A percentile compares a stretch with the other conserved stretches of the same genome.
Conservation (phyloP, 2,113 vertebrate genomes). For the Caranx melampygus region DNA sequence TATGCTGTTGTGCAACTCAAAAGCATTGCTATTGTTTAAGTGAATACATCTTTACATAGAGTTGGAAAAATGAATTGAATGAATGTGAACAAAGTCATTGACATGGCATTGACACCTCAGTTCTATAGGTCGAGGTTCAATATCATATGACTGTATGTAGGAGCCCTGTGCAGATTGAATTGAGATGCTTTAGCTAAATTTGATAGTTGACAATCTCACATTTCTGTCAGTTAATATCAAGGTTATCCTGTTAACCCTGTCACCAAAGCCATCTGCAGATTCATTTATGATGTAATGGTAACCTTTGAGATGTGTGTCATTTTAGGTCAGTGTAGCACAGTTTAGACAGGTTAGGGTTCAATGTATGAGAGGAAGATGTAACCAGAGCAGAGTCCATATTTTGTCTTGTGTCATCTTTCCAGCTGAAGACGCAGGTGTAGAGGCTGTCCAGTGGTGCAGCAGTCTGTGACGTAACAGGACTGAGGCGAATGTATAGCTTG, state of each 20-base stretch:
- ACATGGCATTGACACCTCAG: not conserved
- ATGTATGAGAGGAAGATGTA: not conserved
- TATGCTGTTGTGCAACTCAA: not conserved
- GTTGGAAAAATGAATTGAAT: constrained; percentile 3
- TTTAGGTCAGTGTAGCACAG: not conserved
- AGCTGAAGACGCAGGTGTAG: constrained; percentile 40
- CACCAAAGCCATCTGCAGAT: not conserved
- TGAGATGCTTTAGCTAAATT: constrained; percentile 36
- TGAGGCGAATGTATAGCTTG: constrained; percentile 8
- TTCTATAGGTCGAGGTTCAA: constrained; percentile 25
- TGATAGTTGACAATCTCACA: constrained; percentile 38
- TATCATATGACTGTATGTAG: constrained; percentile 34
- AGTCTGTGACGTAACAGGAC: constrained; percentile 1
- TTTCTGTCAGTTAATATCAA: constrained; percentile 37
- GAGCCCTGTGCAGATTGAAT: constrained; percentile 26
- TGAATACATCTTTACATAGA: not conserved
- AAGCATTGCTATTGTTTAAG: not conserved
- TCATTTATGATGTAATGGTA: not conserved
- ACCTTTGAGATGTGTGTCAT: not conserved
- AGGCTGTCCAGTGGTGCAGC: constrained; percentile 10
- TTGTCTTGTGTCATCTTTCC: constrained; percentile 4
- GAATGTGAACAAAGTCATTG: constrained; percentile 35
- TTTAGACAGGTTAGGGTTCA: not conserved
- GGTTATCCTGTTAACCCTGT: constrained; percentile 7
- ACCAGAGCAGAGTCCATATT: not conserved